Evolutionary conservation across 2,888 invertebrate genomes (phyloP).

Genomic region (Megamerina dolium): DNA sequence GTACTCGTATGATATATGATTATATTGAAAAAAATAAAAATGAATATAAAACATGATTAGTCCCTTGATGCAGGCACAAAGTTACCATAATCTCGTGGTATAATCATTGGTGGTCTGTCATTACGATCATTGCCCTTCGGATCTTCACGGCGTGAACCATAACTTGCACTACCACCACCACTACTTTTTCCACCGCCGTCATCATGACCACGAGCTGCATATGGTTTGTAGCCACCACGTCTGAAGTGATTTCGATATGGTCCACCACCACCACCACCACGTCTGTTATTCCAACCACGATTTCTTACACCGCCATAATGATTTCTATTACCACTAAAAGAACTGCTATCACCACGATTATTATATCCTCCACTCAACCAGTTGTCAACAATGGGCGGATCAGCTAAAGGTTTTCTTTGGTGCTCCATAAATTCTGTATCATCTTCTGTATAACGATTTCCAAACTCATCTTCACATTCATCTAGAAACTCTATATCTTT

Average conservation of each 20-base stretch:
- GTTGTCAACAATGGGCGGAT: constrained; percentile 58
- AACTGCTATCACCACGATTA: constrained; percentile 10
- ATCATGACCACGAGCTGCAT: constrained; percentile 1
- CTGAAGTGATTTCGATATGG: constrained; percentile 4
- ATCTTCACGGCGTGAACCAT: background rate
- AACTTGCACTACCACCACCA: background rate
- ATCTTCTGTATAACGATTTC: constrained; percentile 57
- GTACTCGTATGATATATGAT: too few species aligned
- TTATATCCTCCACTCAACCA: constrained; percentile 45
- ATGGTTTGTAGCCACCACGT: background rate
- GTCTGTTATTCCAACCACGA: constrained; percentile 23
- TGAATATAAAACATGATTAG: constrained; percentile 12
- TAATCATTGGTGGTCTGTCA: constrained; percentile 25
- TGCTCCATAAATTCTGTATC: constrained; percentile 58
- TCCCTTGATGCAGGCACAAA: constrained; percentile 41
- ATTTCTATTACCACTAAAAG: constrained; percentile 21
- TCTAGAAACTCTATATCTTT: constrained; percentile 58
- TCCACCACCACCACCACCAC: constrained; percentile 10
- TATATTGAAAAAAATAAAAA: background rate
- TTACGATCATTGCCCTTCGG: background rate
- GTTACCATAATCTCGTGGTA: constrained; percentile 36
- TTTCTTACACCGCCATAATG: constrained; percentile 18
- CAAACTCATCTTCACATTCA: constrained; percentile 59
- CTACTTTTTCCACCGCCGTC: constrained; percentile 1
- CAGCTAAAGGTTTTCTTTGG: constrained; percentile 44